These are phyloP conservation scores for Rachycentron canadum DNA, from an alignment of 2,797 vertebrate genomes.

Conservation along the genomic window DNA sequence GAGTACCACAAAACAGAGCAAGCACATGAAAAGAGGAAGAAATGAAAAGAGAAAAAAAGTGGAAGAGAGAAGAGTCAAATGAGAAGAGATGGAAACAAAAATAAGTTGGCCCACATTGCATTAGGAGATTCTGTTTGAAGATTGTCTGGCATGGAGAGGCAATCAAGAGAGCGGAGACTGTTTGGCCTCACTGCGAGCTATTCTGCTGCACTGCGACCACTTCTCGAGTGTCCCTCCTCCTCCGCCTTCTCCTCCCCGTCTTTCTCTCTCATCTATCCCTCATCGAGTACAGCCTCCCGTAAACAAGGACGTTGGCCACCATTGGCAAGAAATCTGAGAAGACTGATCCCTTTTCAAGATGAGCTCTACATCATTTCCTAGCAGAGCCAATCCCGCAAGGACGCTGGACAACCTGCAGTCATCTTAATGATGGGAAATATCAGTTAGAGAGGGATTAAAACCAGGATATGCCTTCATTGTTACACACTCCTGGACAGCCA, in stretches of 20 bases:
- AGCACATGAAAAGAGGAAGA: slow-evolving; percentile 58
- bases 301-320: slow-evolving; percentile 61
- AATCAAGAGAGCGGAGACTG: slow-evolving; percentile 68
- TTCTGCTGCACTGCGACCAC: slow-evolving; percentile 53
- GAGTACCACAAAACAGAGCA: slow-evolving; percentile 49
- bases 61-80: slow-evolving; percentile 43
- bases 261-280: slow-evolving; percentile 54
- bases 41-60: slow-evolving; percentile 39
- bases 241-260: background rate
- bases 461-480: background rate
- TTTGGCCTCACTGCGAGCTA: slow-evolving; percentile 61
- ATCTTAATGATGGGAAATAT: slow-evolving; percentile 20
- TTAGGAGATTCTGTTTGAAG: slow-evolving; percentile 79
- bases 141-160: slow-evolving; percentile 63
- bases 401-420: slow-evolving; percentile 29
- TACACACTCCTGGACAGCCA: background rate
- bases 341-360: slow-evolving; percentile 59
- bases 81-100: slow-evolving; percentile 64
- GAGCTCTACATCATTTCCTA: slow-evolving; percentile 51
- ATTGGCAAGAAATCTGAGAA: slow-evolving; percentile 63
- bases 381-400: slow-evolving; percentile 48
- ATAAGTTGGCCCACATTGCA: slow-evolving; percentile 60
- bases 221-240: slow-evolving; percentile 64
- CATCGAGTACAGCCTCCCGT: slow-evolving; percentile 64
- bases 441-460: background rate